phyloP scores from a whole-genome alignment of 2,797 vertebrate genomes.

The Phalanger gymnotis region DNA sequence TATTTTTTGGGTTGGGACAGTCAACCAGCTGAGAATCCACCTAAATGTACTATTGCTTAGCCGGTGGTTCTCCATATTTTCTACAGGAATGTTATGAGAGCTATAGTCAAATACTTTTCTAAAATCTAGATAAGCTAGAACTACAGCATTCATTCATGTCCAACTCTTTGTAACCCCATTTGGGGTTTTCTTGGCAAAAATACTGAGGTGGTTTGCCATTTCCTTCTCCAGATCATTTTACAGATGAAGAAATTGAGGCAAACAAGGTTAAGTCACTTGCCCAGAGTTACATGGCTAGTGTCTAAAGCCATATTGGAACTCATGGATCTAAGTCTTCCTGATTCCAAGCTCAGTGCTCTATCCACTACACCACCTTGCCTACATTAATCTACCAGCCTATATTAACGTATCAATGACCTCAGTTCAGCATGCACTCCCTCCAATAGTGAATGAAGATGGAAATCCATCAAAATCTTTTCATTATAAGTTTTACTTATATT shows the following conservation, averaged over 20 bases:
- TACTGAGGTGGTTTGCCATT: not conserved
- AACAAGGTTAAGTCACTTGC: not conserved
- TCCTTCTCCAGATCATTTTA: not conserved
- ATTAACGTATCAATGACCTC: not conserved
- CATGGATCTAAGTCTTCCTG: not conserved
- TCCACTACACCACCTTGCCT: not conserved
- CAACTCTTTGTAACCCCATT: not conserved
- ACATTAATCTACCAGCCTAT: not conserved
- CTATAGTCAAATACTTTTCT: not conserved
- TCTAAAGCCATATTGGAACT: not conserved
- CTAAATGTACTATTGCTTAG: not conserved
- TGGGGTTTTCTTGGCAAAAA: not conserved
- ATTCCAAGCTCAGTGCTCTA: not conserved
- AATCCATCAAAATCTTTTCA: not conserved
- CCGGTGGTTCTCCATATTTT: not conserved
- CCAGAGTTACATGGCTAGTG: not conserved
- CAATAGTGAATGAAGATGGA: not conserved
- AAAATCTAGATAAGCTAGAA: not conserved
- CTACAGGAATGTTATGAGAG: not conserved
- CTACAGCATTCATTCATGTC: not conserved
- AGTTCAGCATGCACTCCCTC: not conserved
- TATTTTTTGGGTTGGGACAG: not conserved
- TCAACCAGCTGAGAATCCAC: not conserved
- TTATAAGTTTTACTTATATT: not conserved
- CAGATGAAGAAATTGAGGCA: not conserved